These are phyloP conservation scores for Harlomillsia oculata DNA, from an alignment of 1,140 invertebrate genomes.

Conservation along the genomic window DNA sequence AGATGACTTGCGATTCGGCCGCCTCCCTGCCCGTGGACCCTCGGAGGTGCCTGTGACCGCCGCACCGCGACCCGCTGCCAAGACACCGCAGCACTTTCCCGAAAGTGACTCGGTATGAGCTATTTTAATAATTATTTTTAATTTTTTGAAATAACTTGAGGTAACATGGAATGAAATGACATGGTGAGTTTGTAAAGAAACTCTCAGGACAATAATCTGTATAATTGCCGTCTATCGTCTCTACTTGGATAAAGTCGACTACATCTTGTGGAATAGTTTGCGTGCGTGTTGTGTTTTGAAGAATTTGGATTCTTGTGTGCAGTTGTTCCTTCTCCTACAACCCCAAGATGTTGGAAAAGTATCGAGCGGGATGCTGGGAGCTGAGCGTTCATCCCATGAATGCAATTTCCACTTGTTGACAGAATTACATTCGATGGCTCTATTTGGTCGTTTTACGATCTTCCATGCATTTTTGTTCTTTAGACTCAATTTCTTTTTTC, in stretches of 20 bases:
- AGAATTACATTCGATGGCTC: neutral
- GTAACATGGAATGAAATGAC: no score
- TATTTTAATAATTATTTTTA: no score
- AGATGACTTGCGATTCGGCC: no score
- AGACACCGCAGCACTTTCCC: no score
- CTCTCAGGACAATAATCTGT: conserved; percentile 4
- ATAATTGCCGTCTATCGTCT: neutral
- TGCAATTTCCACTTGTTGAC: neutral
- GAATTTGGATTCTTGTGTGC: neutral
- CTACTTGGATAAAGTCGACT: conserved; percentile 7
- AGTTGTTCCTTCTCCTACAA: neutral
- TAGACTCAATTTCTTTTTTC: conserved; percentile 24
- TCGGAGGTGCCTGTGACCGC: no score
- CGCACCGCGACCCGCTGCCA: no score
- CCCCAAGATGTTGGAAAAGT: neutral
- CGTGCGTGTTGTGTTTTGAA: neutral
- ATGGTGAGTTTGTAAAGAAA: neutral
- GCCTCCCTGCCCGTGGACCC: no score
- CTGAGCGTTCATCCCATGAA: neutral
- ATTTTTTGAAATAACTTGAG: no score
- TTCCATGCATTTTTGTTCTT: conserved; percentile 25
- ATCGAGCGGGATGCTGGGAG: neutral
- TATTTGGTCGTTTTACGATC: conserved; percentile 35
- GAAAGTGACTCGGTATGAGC: no score
- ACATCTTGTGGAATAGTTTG: neutral